Base-by-base conservation (phyloP, 2,797 vertebrate genomes). In the Lacerta agilis region DNA sequence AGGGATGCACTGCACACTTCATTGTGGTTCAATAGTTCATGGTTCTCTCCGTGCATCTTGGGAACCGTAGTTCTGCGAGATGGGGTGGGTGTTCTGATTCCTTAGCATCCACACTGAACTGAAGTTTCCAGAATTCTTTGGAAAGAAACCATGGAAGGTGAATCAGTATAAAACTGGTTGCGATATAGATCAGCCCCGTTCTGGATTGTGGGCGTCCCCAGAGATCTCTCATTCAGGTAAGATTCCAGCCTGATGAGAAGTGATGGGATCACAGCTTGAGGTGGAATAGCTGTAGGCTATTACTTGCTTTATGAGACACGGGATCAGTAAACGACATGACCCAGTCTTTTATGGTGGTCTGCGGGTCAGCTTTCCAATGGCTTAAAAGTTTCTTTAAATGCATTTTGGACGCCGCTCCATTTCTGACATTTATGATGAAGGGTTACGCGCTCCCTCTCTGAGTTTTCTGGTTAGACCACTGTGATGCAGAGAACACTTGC, bases 401-500 rank as follows among this genome's bases (percentile, higher is more conserved):
- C 69, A 2, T 77, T 18, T 76, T 67, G 88, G 78, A 3, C 61
- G 23, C 38, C 33, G 86, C 55, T 13, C 89, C 89, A 88, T 91
- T 80, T 91, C 83, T 92, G 90, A 90, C 83, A 93, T 91, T 91
- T 89, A 75, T 94, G 89, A 95, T 87, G 90, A 93, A 94, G 75
- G 8, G 25, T 38, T 92, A 79, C 58, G 94, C 82, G 91, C 85
- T 0, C 9, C 90, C 83, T 0, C 7, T 82, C 72, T 91, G 38
- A 55, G 69, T 79, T 95, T 94, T 93, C 87, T 93, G 82, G 79
- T 94, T 94, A 79, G 71, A 86, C 58, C 23, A 33, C 64, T 88
- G 72, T 66, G 82, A 86, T 86, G 33, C 85, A 93, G n/a, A 61
- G 86, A 95, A 90, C 72, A 87, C 69, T 94, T 93, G 93, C 23